Evolutionary conservation across 2,888 invertebrate species (phyloP), one percentile per base, ranked within the genome.

Genomic region (Ectropis crepuscularia): DNA sequence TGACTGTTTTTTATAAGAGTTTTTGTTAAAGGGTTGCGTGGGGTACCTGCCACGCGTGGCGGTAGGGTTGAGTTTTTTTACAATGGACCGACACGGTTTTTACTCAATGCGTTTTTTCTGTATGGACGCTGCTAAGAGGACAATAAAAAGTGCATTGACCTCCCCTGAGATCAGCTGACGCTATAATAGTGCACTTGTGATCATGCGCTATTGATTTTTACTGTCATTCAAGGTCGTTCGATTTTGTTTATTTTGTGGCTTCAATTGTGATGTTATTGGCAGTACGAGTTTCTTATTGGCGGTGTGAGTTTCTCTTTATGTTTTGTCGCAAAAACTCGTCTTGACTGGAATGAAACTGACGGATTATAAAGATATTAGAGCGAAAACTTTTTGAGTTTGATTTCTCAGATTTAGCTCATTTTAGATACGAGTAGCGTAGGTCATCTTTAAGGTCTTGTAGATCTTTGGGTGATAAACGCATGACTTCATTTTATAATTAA

Each of bases 51-150:
- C 86, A 85, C 88, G 85, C 85, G 87, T 74, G 71, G 74, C 83
- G 86, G 86, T 92, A 90, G 92, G 92, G 92, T 92, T 90, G 80
- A 76, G 70, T 86, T 91, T 91, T 92, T 92, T 90, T 76, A 81
- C 69, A 87, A 89, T 87, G 81, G 76, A 83, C 78, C 78, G 82
- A 78, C 78, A 81, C 75, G 78, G 76, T 86, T 81, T 86, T 86
- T 57, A 77, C 71, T 78, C 79, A 83, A 80, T 80, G 76, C 72
- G 76, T 86, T 90, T 81, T 92, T 90, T 90, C 76, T 85, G 70
- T 83, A 86, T 83, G 79, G 72, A 78, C 75, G 70, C 69, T 55
- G 66, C 70, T 55, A 57, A 58, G 85, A 87, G 87, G 85, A 87
- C 86, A 88, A 89, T 88, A 79, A 73, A 83, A 80, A 88, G 92